Percentiles rank a stretch among this genome's conserved stretches.
These are phyloP conservation scores for Hirundo rustica DNA, from an alignment of 2,797 vertebrate genomes.

Conservation along the genomic window DNA sequence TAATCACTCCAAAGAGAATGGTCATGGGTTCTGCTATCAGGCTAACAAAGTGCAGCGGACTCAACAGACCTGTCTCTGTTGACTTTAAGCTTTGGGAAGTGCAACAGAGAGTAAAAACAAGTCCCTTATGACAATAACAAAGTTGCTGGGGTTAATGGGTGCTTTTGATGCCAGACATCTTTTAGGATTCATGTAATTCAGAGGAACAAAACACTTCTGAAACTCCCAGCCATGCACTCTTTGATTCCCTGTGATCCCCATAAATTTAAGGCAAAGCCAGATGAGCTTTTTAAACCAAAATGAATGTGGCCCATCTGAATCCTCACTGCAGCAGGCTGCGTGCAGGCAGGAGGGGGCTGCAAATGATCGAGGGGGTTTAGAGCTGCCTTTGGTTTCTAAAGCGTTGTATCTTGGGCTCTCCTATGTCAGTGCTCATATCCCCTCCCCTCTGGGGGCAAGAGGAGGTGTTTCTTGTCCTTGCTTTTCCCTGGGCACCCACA, in stretches of 20 bases:
- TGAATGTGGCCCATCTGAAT: not conserved
- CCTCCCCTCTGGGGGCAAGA: not conserved
- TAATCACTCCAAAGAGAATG: not conserved
- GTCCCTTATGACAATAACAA: conserved; percentile 49
- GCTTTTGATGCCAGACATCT: conserved; percentile 36
- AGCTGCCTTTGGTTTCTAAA: not conserved
- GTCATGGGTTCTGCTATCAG: not conserved
- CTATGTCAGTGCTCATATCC: not conserved
- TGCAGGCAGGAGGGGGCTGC: not conserved
- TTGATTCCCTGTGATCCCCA: conserved; percentile 29
- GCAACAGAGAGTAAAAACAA: conserved; percentile 47
- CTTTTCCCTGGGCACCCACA: not conserved
- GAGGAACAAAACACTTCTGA: conserved; percentile 39
- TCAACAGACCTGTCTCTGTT: conserved; percentile 54
- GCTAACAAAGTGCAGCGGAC: conserved; percentile 8
- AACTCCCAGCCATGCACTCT: not conserved
- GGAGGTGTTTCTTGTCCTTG: not conserved
- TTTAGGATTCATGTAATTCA: conserved; percentile 44
- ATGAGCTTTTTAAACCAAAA: conserved; percentile 26
- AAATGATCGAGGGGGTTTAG: not conserved
- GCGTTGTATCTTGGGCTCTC: rapidly evolving
- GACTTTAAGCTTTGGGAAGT: conserved; percentile 40
- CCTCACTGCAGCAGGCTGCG: not conserved
- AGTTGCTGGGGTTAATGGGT: conserved; percentile 26
- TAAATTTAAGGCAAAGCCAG: conserved; percentile 32